Base-by-base conservation (phyloP, 2,888 invertebrate genomes). In the Epirrhoe alternata region DNA sequence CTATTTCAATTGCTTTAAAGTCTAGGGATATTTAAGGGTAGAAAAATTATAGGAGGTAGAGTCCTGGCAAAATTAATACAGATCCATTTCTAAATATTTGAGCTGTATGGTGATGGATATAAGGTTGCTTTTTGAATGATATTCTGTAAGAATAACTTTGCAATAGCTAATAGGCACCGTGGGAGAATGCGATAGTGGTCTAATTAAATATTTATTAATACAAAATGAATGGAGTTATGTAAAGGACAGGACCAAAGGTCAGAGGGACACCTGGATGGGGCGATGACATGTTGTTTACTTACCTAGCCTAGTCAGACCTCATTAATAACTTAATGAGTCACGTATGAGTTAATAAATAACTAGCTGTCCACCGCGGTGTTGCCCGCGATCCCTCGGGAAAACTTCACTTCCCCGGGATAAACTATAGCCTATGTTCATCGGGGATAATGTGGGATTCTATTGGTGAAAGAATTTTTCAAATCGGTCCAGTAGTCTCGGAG, bases 181-280 rank as follows among this genome's bases (percentile, higher is more conserved):
- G 92, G 89, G 92, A 92, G 87, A 89, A 86, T 84, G 75, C 77
- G 71, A 74, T 75, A 74, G 74, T 71, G 78, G 73, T 70, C 79
- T 88, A 88, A 91, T 91, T 89, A 88, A 90, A 90, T 90, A 90
- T 90, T 86, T 87, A 90, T 88, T 70, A 78, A 83, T 80, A 77
- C 77, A 72, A 74, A 78, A 74, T 75, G 70, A 74, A 81, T 82
- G 77, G 79, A 82, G 86, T 85, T 83, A 86, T 84, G 80, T 76
- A 38, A 65, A 73, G 76, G 76, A 68, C 54, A 38, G 52, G 53
- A 75, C 73, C 73, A 87, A 87, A 90, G 88, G 87, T 87, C 66
- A 55, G 52, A 85, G 71, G 71, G 66, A 83, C 91, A 91, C 90
- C 90, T 91, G 91, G 88, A 74, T 73, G 72, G 57, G 72, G 66